Conservation (phyloP, 2,113 vertebrate genomes). For the Epinephelus cyanopodus region DNA sequence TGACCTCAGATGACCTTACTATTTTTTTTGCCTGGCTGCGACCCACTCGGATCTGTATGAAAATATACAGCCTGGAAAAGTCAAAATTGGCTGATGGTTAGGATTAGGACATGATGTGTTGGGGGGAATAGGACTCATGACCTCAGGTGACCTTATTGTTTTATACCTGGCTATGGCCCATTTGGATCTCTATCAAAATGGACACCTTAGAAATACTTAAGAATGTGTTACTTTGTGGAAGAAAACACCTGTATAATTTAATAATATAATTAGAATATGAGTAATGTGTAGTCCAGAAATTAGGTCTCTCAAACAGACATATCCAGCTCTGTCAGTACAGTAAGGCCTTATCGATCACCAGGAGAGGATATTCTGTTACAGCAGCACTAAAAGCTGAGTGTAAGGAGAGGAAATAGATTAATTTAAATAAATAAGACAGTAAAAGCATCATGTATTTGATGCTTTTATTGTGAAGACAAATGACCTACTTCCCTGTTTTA, state of each 20-base stretch:
- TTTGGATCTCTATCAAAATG: background rate
- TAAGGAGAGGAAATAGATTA: background rate
- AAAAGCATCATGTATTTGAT: background rate
- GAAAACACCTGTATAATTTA: background rate
- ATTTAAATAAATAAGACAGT: background rate
- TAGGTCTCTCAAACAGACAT: background rate
- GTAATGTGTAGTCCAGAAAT: background rate
- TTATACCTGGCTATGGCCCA: too few relatives aligned
- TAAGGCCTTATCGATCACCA: too few relatives aligned
- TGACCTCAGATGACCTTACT: constrained; percentile 23
- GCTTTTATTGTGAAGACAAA: constrained; percentile 73
- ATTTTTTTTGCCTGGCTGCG: too few relatives aligned
- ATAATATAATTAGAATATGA: background rate
- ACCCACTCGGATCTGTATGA: background rate
- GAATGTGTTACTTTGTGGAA: background rate
- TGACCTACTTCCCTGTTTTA: constrained; percentile 24
- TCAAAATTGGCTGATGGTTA: too few relatives aligned
- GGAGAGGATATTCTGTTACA: background rate
- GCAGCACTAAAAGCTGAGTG: background rate
- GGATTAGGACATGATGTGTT: background rate
- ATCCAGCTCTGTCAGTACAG: background rate
- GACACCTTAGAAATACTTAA: background rate
- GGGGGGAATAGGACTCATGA: background rate
- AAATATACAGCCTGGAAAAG: background rate
- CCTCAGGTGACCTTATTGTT: constrained; percentile 13